Conservation (phyloP, 2,888 invertebrate genomes). For the Melitaea athalia region DNA sequence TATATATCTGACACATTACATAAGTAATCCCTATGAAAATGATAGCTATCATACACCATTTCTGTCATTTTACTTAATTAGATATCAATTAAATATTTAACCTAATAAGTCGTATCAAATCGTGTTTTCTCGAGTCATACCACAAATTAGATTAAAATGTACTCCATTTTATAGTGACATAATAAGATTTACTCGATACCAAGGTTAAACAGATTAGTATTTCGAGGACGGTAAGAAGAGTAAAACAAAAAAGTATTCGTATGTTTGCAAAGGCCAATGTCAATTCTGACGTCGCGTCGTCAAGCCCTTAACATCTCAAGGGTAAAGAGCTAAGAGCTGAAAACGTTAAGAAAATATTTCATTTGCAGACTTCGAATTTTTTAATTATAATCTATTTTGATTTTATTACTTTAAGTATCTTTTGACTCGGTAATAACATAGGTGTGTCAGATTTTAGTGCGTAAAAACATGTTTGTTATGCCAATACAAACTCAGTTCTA, state of each 20-base stretch:
- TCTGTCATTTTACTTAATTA: neutral
- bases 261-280: conserved; percentile 32
- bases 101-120: neutral
- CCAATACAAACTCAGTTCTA: no score
- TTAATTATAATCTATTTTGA: no score
- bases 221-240: neutral
- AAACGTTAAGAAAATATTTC: no score
- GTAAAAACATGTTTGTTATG: no score
- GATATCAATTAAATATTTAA: neutral
- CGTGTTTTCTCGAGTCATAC: neutral
- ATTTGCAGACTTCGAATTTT: no score
- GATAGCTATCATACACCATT: neutral
- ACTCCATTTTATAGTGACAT: neutral
- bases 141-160: neutral
- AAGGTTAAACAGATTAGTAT: conserved; percentile 3
- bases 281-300: conserved; percentile 30
- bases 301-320: conserved; percentile 24
- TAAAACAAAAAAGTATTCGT: neutral
- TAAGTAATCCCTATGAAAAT: no score
- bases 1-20: no score
- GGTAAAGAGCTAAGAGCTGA: neutral
- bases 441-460: no score
- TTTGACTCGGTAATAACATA: no score
- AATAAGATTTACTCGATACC: neutral
- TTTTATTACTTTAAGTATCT: no score